Evolutionary conservation across 2,888 invertebrate genomes (phyloP).

Genomic region (Acheta domesticus): DNA sequence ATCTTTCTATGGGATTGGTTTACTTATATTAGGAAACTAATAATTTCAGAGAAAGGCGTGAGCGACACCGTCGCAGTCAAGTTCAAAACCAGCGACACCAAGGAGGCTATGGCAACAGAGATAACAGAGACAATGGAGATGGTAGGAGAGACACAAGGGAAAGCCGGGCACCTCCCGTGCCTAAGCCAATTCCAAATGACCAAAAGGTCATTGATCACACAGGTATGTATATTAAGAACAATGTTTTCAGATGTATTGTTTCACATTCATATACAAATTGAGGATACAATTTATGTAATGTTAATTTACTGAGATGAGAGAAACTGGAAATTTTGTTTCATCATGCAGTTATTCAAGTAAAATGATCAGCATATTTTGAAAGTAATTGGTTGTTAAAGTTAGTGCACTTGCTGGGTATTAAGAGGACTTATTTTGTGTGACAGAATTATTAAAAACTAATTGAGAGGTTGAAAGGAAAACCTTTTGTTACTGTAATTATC

Average conservation of each 20-base stretch:
- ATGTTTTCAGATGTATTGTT: background rate
- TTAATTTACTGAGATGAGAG: background rate
- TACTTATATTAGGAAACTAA: too few species aligned
- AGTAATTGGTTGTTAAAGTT: background rate
- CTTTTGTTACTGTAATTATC: too few species aligned
- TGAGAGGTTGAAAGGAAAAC: too few species aligned
- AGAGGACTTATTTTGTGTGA: too few species aligned
- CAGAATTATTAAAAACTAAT: too few species aligned
- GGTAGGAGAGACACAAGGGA: background rate
- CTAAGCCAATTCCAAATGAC: background rate
- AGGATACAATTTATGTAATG: background rate
- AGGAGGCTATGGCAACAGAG: background rate
- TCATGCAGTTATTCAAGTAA: background rate
- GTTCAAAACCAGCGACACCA: background rate
- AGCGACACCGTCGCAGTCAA: background rate
- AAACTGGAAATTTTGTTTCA: background rate
- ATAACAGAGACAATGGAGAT: background rate
- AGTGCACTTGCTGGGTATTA: too few species aligned
- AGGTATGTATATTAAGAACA: background rate
- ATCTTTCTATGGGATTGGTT: too few species aligned
- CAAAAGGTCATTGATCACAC: conserved; percentile 5
- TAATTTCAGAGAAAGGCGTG: background rate
- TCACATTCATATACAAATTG: background rate
- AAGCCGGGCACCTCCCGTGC: background rate
- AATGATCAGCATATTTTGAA: background rate